Evolutionary conservation across 1,140 invertebrate species (phyloP), one percentile per base, ranked within the genome.

Genomic region (Cecropterus lyciades): DNA sequence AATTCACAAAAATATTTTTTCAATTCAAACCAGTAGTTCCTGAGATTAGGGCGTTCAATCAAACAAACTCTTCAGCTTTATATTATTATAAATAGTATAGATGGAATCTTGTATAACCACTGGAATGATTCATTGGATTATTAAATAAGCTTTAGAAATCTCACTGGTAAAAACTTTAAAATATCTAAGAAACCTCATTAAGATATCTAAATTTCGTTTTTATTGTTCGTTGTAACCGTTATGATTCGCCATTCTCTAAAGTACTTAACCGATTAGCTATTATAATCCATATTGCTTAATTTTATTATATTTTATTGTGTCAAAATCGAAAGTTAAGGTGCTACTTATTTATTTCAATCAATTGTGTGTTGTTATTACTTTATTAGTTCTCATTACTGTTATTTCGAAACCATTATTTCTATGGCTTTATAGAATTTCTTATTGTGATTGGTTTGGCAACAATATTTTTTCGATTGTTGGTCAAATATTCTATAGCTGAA

Each of bases 81-180:
- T n/a, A n/a, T n/a, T n/a, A n/a, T n/a, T n/a, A n/a, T n/a, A n/a
- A n/a, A n/a, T n/a, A n/a, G n/a, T n/a, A n/a, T n/a, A n/a, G n/a
- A n/a, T n/a, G n/a, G 67, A 72, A 72, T 73, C 73, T 76, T 73
- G 76, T 60, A 79, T 51, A 71, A 73, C 59, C 43, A 16, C 5
- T 16, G 3, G 20, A 24, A 5, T 55, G 52, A 55, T n/a, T 55
- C 52, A 42, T 30, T 15, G n/a, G 15, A 3, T 4, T 0, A 42
- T 17, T 14, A 3, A 57, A 59, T 46, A 59, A 24, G 5, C 30
- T 46, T 59, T 64, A 52, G 62, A 53, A 43, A 51, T 64, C 37
- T 17, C n/a, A 37, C 30, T 8, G n/a, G n/a, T 9, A 4, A 33
- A 33, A 33, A 33, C 30, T 8, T 9, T 8, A 10, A 8, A 10